These are phyloP conservation scores for Cyprinodon brontotheroides DNA, from an alignment of 2,113 vertebrate genomes.

Conservation along the genomic window DNA sequence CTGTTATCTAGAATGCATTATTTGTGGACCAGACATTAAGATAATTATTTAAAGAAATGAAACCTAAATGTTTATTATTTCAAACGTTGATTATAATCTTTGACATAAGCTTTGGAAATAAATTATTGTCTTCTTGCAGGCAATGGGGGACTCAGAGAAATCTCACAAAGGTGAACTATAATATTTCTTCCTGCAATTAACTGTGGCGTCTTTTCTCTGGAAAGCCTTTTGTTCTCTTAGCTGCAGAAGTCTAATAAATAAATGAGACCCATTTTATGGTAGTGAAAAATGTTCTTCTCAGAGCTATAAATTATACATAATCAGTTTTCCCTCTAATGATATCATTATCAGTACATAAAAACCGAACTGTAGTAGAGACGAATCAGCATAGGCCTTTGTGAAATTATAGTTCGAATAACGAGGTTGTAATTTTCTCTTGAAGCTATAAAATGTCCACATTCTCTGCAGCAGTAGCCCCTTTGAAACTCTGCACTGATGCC, in stretches of 20 bases:
- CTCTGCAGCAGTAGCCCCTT: neutral
- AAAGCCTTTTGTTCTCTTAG: neutral
- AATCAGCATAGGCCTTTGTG: conserved; percentile 7
- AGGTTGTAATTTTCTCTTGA: neutral
- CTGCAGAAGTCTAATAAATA: neutral
- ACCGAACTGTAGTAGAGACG: conserved; percentile 38
- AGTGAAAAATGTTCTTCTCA: neutral
- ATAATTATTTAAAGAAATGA: neutral
- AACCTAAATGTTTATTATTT: neutral
- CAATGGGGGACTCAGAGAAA: neutral
- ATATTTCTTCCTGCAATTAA: neutral
- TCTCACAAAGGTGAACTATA: neutral
- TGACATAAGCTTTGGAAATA: neutral
- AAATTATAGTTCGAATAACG: conserved; percentile 1
- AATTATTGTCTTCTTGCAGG: neutral
- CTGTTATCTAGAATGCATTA: neutral
- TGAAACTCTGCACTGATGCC: neutral
- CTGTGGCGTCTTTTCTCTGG: neutral
- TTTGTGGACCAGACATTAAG: neutral
- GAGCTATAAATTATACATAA: conserved; percentile 10
- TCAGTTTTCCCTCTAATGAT: conserved; percentile 6
- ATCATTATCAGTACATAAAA: neutral
- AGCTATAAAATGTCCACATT: neutral
- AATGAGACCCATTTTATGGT: conserved; percentile 4
- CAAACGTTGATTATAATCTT: neutral